Evolutionary conservation across 2,797 vertebrate species (phyloP).

Genomic region (Neoniphon sammara): DNA sequence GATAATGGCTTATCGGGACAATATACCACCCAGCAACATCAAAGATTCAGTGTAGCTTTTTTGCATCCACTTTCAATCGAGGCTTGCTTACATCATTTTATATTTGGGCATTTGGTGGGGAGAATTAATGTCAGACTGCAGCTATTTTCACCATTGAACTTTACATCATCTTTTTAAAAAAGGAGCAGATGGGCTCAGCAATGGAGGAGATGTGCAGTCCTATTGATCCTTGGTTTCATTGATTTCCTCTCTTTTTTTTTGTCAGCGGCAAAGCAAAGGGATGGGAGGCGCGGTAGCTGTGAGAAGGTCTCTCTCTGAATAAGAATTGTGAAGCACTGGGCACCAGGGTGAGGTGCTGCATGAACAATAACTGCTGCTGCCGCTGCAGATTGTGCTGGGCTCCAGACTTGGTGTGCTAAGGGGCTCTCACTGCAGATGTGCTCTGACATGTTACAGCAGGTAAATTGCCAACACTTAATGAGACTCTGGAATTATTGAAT

Average conservation of each 20-base stretch:
- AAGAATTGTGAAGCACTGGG: conserved; percentile 74
- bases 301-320: conserved; percentile 77
- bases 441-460: conserved; percentile 69
- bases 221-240: conserved; percentile 78
- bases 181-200: conserved; percentile 65
- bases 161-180: conserved; percentile 75
- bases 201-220: conserved; percentile 55
- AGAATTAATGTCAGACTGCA: conserved; percentile 54
- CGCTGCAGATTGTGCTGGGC: conserved; percentile 67
- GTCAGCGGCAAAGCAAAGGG: conserved; percentile 68
- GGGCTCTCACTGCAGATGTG: conserved; percentile 72
- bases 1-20: conserved; percentile 2
- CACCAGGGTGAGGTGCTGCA: conserved; percentile 76
- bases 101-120: conserved; percentile 35
- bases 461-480: conserved; percentile 75
- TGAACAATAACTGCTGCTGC: conserved; percentile 72
- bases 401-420: conserved; percentile 63
- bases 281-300: conserved; percentile 63
- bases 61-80: conserved; percentile 15
- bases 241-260: conserved; percentile 73
- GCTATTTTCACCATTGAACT: conserved; percentile 72
- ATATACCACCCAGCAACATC: conserved; percentile 8
- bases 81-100: conserved; percentile 18
- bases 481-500: conserved; percentile 76
- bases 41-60: background rate